Evolutionary conservation across 2,888 invertebrate species (phyloP), one percentile per base, ranked within the genome.

Genomic region (Drosophila paramelanica): DNA sequence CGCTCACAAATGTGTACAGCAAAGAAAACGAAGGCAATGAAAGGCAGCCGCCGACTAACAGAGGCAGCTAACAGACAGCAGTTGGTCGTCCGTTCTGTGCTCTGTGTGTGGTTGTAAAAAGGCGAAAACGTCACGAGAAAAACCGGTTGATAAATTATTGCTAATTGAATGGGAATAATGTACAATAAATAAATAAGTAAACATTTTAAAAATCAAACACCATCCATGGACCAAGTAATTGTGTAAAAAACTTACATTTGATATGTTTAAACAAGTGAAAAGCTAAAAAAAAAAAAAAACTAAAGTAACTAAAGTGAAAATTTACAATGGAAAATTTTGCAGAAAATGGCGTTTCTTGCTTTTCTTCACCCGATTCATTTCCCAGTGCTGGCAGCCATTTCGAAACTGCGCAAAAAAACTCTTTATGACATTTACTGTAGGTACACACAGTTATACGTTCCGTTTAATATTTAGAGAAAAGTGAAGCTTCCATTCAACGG

Each of bases 101-200:
- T 88, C 83, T 88, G 86, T 86, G 83, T 83, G 79, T 83, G 77
- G 79, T 89, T 88, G 90, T 89, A 90, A 90, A 88, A 86, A 90
- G 76, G 70, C 77, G 73, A 76, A 88, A 84, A 82, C 86, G 86
- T 81, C 83, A 87, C 85, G 78, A 81, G 82, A 80, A 89, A 84
- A 91, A 91, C 90, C 90, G 90, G 90, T 91, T 90, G 89, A 90
- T 89, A 90, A 90, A 89, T 89, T 90, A 88, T 87, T 89, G 88
- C 78, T 79, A 88, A 81, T 88, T 84, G 73, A 71, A 69, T 84
- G 76, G 70, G 53, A 79, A 36, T 13, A 75, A 79, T 72, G 51
- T 67, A 68, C 61, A 77, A 73, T 87, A 87, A 87, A 84, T 82
- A 87, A 74, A 65, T 84, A 74, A 62, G 74, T 61, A 60, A 79